phyloP scores from a whole-genome alignment of 2,888 invertebrate species.

The Phaonia tiefii region DNA sequence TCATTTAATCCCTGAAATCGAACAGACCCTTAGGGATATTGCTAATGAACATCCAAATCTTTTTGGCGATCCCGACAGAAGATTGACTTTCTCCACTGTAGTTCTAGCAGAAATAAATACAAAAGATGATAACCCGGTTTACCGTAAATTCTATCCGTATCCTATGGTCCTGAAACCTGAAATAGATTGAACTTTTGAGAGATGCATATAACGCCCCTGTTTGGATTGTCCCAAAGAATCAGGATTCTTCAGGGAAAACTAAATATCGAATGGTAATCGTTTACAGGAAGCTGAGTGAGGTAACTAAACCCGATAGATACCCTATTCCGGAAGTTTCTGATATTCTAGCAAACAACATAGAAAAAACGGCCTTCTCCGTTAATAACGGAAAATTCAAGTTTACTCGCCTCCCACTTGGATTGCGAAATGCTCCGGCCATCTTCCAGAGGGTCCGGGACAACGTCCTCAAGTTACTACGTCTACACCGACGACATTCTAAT shows the following conservation, averaged over 20 bases:
- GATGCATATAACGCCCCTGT: not conserved
- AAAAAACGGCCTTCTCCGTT: not conserved
- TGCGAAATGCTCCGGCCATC: slow-evolving; percentile 49
- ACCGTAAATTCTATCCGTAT: not conserved
- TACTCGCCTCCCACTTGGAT: slow-evolving; percentile 32
- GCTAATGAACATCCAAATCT: too few species aligned
- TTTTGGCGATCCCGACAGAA: too few species aligned
- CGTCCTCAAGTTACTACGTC: slow-evolving; percentile 36
- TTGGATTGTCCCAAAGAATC: not conserved
- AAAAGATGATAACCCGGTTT: not conserved
- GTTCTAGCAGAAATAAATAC: too few species aligned
- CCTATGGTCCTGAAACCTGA: not conserved
- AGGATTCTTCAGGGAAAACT: not conserved
- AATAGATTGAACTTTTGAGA: too few species aligned
- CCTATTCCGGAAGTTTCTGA: not conserved
- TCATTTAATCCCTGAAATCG: too few species aligned
- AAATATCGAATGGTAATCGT: not conserved
- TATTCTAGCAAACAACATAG: not conserved
- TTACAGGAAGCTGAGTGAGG: too few species aligned
- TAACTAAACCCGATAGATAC: not conserved
- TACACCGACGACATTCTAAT: slow-evolving; percentile 40
- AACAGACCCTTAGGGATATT: too few species aligned
- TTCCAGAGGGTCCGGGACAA: slow-evolving; percentile 52
- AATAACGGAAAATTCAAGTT: slow-evolving; percentile 51
- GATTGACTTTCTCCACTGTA: too few species aligned